A percentile compares a stretch with the other conserved stretches of the same genome.
These are phyloP conservation scores for Sminthopsis crassicaudata DNA, from an alignment of 2,113 vertebrate genomes.

Conservation along the genomic window DNA sequence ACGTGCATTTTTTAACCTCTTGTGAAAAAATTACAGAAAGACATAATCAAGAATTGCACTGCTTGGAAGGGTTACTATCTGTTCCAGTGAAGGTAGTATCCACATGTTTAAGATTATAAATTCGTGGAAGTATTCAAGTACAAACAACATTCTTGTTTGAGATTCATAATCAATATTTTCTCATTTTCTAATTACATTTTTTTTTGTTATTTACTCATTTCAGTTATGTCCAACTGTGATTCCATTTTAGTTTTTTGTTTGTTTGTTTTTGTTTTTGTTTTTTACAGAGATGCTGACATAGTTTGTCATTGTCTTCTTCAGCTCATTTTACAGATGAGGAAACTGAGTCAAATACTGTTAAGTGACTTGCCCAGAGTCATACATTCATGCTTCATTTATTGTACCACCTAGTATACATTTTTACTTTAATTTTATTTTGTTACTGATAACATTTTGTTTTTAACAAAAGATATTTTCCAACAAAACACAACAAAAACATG, in stretches of 20 bases:
- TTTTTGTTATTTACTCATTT: background rate
- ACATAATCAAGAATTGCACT: background rate
- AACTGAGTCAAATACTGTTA: background rate
- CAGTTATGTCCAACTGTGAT: background rate
- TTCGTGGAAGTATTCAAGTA: background rate
- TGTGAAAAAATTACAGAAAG: background rate
- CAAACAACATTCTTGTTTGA: background rate
- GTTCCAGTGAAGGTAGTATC: background rate
- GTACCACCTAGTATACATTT: background rate
- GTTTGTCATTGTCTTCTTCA: background rate
- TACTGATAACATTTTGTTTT: background rate
- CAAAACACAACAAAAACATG: background rate
- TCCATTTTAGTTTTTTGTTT: background rate
- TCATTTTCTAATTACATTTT: background rate
- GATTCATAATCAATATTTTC: background rate
- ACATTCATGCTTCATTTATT: background rate
- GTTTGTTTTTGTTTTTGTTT: too few species aligned
- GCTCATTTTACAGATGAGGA: background rate
- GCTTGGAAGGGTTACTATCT: background rate
- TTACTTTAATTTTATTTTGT: background rate
- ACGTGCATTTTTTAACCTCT: background rate
- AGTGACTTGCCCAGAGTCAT: background rate
- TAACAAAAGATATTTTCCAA: background rate
- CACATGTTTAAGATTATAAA: background rate
- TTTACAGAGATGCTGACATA: background rate